phyloP scores from a whole-genome alignment of 2,797 vertebrate genomes.

The Diplodus puntazzo region DNA sequence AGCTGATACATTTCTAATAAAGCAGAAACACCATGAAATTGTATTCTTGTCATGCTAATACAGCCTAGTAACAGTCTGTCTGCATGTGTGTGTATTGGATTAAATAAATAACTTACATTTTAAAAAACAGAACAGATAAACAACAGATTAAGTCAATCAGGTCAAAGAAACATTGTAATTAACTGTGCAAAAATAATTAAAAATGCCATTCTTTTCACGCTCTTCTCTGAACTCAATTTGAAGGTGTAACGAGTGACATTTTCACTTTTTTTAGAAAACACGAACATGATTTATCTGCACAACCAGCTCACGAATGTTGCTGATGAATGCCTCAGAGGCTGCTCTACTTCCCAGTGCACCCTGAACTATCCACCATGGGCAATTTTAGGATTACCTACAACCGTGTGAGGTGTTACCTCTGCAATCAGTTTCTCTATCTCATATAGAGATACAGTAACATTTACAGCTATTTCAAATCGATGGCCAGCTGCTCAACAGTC shows the following conservation, averaged over 20 bases:
- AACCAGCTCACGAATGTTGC: not conserved
- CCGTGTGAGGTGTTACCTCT: not conserved
- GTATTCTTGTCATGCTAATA: slow-evolving; percentile 1
- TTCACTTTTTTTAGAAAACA: slow-evolving; percentile 7
- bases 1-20: slow-evolving; percentile 1
- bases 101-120: slow-evolving; percentile 26
- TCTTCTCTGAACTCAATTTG: slow-evolving; percentile 9
- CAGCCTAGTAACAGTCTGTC: not conserved
- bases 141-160: slow-evolving; percentile 25
- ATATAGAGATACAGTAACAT: not conserved
- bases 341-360: slow-evolving; percentile 12
- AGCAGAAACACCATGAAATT: slow-evolving; percentile 14
- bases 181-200: slow-evolving; percentile 21
- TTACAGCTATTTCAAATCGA: slow-evolving; percentile 13
- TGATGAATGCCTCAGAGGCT: slow-evolving; percentile 28
- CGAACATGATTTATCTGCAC: slow-evolving; percentile 3
- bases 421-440: not conserved
- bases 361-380: slow-evolving; percentile 1
- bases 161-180: slow-evolving; percentile 36
- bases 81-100: slow-evolving; percentile 10
- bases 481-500: slow-evolving; percentile 5
- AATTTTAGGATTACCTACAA: no score
- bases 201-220: not conserved
- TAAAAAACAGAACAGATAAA: no score
- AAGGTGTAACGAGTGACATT: slow-evolving; percentile 11